Conservation (phyloP, 2,888 invertebrate genomes). For the Macaria liturata region DNA sequence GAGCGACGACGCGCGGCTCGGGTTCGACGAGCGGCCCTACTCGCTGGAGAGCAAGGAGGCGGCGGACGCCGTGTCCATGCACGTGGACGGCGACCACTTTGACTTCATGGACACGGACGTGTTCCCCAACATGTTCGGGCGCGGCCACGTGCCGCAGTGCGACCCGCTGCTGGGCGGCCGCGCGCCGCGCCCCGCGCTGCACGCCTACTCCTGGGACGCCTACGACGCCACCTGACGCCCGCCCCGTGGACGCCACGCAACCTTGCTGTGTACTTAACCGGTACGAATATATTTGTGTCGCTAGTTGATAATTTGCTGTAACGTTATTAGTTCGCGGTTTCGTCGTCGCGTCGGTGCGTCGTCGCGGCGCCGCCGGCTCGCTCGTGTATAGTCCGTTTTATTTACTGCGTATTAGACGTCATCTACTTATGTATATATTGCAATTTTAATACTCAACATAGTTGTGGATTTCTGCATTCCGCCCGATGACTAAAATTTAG, state of each 20-base stretch:
- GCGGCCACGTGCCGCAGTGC: conserved; percentile 80
- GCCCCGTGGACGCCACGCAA: conserved; percentile 15
- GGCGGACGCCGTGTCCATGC: conserved; percentile 84
- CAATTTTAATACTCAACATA: conserved; percentile 81
- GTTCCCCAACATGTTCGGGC: conserved; percentile 74
- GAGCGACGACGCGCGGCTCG: conserved; percentile 64
- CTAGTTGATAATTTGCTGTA: conserved; percentile 64
- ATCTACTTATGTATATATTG: conserved; percentile 82
- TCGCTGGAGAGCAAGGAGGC: conserved; percentile 85
- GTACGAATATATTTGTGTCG: conserved; percentile 67
- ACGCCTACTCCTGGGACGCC: conserved; percentile 90
- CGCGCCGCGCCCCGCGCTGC: conserved; percentile 85
- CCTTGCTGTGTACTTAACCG: conserved; percentile 69
- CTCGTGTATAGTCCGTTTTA: conserved; percentile 66
- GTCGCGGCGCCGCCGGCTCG: conserved; percentile 62
- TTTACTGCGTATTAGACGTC: conserved; percentile 72
- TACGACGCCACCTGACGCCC: conserved; percentile 85
- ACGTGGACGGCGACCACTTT: conserved; percentile 78
- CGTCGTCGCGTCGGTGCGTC: conserved; percentile 58
- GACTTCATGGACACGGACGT: conserved; percentile 73
- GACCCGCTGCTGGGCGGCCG: conserved; percentile 89
- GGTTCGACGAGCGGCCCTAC: conserved; percentile 59
- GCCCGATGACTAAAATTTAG: conserved; percentile 82
- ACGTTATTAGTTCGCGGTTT: conserved; percentile 59
- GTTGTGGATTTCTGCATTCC: conserved; percentile 84